phyloP scores from a whole-genome alignment of 2,113 vertebrate genomes.

The Orthochromis malagaraziensis region DNA sequence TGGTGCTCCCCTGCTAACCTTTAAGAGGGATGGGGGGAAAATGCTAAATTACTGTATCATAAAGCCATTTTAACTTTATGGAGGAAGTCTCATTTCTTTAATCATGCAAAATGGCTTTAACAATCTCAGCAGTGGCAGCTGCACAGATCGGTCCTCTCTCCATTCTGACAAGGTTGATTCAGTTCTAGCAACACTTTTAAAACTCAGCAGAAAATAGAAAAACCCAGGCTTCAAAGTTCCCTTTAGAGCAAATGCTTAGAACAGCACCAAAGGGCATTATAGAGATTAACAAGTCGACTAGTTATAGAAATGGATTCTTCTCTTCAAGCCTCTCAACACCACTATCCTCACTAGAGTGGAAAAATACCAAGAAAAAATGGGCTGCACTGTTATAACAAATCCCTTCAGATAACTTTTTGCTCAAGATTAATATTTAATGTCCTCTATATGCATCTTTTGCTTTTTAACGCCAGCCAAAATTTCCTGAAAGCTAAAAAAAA shows the following conservation, averaged over 20 bases:
- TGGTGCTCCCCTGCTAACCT: constrained; percentile 11
- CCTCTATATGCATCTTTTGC: not conserved
- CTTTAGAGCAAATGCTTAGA: constrained; percentile 60
- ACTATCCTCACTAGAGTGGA: not conserved
- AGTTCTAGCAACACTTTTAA: constrained; percentile 35
- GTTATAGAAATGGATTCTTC: constrained; percentile 52
- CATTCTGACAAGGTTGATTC: constrained; percentile 43
- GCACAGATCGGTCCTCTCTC: not conserved
- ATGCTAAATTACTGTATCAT: constrained; percentile 51
- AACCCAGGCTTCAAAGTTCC: constrained; percentile 52
- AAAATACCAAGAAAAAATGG: not conserved
- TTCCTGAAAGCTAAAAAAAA: not conserved
- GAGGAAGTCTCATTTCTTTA: constrained; percentile 51
- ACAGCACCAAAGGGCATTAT: constrained; percentile 62
- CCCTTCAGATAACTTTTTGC: not conserved
- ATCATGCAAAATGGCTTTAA: constrained; percentile 53
- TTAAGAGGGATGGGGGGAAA: constrained; percentile 33
- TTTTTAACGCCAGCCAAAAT: not conserved
- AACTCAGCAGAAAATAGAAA: constrained; percentile 50
- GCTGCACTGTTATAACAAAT: not conserved
- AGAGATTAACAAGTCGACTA: constrained; percentile 57
- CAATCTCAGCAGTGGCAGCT: constrained; percentile 29
- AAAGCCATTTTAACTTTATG: constrained; percentile 60
- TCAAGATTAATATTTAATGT: not conserved
- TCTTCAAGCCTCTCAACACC: not conserved